Percentiles rank a stretch among this genome's conserved stretches.
These are phyloP conservation scores for Bagarius yarrelli DNA, from an alignment of 2,113 vertebrate species.

Conservation along the genomic window DNA sequence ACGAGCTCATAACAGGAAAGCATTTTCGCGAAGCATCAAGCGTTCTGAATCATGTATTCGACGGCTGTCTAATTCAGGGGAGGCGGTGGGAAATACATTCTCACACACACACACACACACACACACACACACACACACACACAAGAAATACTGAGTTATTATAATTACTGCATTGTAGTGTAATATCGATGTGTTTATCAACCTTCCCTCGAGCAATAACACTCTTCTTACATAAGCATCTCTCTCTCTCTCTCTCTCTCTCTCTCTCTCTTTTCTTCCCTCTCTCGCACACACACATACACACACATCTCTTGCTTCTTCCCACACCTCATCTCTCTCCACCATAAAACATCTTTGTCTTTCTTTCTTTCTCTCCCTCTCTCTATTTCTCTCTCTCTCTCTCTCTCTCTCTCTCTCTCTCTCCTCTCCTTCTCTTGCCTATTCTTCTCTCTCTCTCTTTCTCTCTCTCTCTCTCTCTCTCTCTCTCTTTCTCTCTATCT, in stretches of 20 bases:
- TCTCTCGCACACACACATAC: background rate
- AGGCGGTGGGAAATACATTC: background rate
- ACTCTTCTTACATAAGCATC: slow-evolving; percentile 4
- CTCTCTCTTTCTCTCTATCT: background rate
- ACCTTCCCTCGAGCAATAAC: background rate
- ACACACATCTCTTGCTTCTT: too few species aligned
- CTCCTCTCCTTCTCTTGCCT: slow-evolving; percentile 56
- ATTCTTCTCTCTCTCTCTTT: slow-evolving; percentile 24
- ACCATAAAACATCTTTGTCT: too few species aligned
- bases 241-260: background rate
- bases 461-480: slow-evolving; percentile 22
- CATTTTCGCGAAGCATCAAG: background rate
- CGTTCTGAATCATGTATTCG: background rate
- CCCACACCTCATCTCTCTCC: background rate
- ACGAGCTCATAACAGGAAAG: background rate
- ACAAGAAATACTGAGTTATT: background rate
- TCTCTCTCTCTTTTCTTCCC: background rate
- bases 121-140: background rate
- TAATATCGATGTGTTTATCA: slow-evolving; percentile 1
- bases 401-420: slow-evolving; percentile 52
- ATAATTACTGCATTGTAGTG: slow-evolving; percentile 3
- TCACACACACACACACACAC: background rate
- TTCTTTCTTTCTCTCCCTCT: background rate
- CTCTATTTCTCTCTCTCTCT: slow-evolving; percentile 16
- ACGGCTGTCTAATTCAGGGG: background rate